Base-by-base conservation (phyloP, 2,888 invertebrate species). In the Drosophila neotestacea region DNA sequence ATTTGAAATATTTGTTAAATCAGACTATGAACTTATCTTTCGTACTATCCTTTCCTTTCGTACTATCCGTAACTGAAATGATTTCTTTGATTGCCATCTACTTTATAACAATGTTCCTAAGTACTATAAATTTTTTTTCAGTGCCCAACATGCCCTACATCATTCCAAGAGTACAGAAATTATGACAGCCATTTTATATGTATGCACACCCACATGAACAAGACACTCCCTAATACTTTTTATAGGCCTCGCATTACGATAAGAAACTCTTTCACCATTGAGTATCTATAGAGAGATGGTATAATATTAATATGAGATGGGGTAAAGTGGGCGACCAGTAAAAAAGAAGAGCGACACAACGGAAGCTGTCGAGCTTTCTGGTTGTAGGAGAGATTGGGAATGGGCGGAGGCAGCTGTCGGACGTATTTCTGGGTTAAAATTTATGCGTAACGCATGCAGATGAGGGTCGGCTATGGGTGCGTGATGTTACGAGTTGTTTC, bases 391-490 rank as follows among this genome's bases (percentile, higher is more conserved):
- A 28, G 27, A 46, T n/a, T 22, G 46, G 22, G 59, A 50, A 4
- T 11, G 28, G 74, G 62, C 54, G 79, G 73, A 66, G 77, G 79
- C 77, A 73, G 81, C 81, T 80, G 79, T 80, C 79, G 63, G 64
- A 52, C 61, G 69, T 81, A 81, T 79, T 79, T 79, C 68, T 81
- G 81, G 82, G 82, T 82, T 81, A 72, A 79, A 79, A 82, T 77
- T 79, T 82, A 81, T 79, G 82, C 70, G 67, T 47, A 51, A 64
- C 70, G 79, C 79, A 81, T 81, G 81, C 81, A 81, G 82, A 81
- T 82, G 81, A 81, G 77, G 70, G 73, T 80, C 74, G 56, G 6
- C 6, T 36, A 30, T 55, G 27, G 16, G 27, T 48, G 42, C 46
- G 56, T 46, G 47, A 60, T 59, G 59, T 58, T 54, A n/a, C 52